Evolutionary conservation across 1,140 invertebrate species (phyloP), one percentile per base, ranked within the genome.

Genomic region (Diuraphis noxia): DNA sequence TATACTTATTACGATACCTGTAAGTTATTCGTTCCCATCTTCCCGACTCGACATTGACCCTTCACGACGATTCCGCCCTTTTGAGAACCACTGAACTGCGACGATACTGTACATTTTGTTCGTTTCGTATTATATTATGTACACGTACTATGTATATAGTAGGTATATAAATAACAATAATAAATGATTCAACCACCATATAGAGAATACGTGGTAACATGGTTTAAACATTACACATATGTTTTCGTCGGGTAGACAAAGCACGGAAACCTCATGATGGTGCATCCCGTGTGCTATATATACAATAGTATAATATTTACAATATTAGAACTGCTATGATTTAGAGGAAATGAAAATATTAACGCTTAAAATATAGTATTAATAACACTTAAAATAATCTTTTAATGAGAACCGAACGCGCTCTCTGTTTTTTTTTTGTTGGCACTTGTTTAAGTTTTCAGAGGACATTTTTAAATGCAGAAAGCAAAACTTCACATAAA

Each of bases 101-200:
- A 82, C 36, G 23, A 38, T 40, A 13, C 13, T 17, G 56, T 72
- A 72, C 13, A n/a, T 43, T 43, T 85, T 86, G 10, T 23, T 7
- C n/a, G 43, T 86, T 72, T 36, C 41, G 19, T 49, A 46, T 25
- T 30, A 82, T 86, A 86, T 43, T 84, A 34, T 10, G 23, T 36
- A 23, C 38, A 52, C 82, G 17, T 34, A n/a, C n/a, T n/a, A 19
- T 34, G 82, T 34, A 34, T 85, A 36, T 21, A 84, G 19, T n/a
- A n/a, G n/a, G 34, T 81, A 40, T 38, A 82, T 43, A 85, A 36
- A 86, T 46, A 85, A 86, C 84, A 49, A 86, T 85, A 85, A 49
- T 86, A 86, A 86, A 52, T 49, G 34, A 86, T 86, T 86, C 49
- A 34, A 52, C 46, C 34, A 36, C 85, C n/a, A n/a, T 49, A 19